Conservation (phyloP, 2,888 invertebrate genomes). For the Drosophila prolongata region DNA sequence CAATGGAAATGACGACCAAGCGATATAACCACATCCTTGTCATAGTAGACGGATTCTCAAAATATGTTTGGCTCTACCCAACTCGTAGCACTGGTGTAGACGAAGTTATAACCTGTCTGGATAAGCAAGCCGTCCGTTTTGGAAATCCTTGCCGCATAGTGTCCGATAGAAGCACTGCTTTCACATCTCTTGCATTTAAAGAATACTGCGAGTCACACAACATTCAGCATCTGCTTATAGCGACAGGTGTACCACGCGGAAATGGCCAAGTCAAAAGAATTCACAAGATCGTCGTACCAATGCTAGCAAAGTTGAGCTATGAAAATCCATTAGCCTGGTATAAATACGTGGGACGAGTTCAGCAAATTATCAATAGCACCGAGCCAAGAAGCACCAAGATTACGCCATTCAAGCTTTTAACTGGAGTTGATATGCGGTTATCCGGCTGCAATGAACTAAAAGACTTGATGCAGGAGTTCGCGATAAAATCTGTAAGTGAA, state of each 20-base stretch:
- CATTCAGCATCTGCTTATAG: no score
- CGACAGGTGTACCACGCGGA: background rate
- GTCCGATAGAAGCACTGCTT: slow-evolving; percentile 2
- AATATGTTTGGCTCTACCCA: no score
- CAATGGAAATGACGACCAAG: slow-evolving; percentile 7
- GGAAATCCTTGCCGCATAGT: background rate
- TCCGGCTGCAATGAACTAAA: background rate
- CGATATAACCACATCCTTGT: background rate
- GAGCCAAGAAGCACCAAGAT: no score
- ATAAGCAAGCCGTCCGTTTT: background rate
- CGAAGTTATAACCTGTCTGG: background rate
- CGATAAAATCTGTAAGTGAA: background rate
- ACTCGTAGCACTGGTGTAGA: no score
- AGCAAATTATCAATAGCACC: no score
- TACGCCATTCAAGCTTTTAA: no score
- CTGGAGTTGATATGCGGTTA: no score
- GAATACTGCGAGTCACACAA: slow-evolving; percentile 1
- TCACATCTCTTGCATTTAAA: background rate
- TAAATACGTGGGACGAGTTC: no score
- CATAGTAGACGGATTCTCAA: slow-evolving; percentile 1
- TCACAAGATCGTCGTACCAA: slow-evolving; percentile 11
- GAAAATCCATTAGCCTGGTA: no score
- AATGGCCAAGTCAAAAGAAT: slow-evolving; percentile 15
- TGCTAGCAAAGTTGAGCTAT: no score
- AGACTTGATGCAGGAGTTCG: background rate